Evolutionary conservation across 1,140 invertebrate species (phyloP).

Genomic region (Coelopa frigida): DNA sequence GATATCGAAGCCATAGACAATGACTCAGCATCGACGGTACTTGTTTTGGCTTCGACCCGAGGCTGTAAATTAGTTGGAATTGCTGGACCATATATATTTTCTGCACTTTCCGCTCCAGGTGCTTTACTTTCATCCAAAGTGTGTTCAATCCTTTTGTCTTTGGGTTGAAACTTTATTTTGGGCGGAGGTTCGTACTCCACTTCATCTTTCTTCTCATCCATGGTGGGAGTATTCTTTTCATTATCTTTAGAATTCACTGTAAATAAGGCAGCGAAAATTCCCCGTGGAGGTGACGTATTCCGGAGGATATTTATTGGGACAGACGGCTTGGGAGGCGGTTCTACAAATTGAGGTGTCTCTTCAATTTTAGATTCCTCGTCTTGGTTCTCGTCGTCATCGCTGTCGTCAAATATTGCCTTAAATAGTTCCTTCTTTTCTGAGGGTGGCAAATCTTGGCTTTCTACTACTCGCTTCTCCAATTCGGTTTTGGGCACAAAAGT

Average conservation of each 20-base stretch:
- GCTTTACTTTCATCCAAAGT: no score
- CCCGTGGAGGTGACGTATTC: slow-evolving; percentile 60
- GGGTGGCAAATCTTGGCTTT: slow-evolving; percentile 41
- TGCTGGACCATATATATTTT: no score
- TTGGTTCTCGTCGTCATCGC: slow-evolving; percentile 45
- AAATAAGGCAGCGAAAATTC: slow-evolving; percentile 65
- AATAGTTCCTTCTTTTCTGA: slow-evolving; percentile 53
- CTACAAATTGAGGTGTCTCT: neutral
- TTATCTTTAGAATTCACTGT: slow-evolving; percentile 18
- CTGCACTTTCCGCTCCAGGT: no score
- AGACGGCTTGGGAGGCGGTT: slow-evolving; percentile 22
- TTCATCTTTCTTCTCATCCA: no score
- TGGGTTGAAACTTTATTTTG: no score
- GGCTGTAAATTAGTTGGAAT: no score
- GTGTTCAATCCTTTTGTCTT: no score
- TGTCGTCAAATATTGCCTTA: slow-evolving; percentile 55
- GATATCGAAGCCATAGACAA: no score
- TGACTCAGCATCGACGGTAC: no score
- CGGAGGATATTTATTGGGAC: slow-evolving; percentile 48
- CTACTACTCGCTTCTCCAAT: slow-evolving; percentile 31
- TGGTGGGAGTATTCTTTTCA: no score
- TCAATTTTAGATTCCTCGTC: neutral
- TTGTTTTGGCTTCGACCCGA: no score
- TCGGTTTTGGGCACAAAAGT: slow-evolving; percentile 31
- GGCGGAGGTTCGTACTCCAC: no score